Evolutionary conservation across 2,888 invertebrate species (phyloP).

Genomic region (Apoda limacodes): DNA sequence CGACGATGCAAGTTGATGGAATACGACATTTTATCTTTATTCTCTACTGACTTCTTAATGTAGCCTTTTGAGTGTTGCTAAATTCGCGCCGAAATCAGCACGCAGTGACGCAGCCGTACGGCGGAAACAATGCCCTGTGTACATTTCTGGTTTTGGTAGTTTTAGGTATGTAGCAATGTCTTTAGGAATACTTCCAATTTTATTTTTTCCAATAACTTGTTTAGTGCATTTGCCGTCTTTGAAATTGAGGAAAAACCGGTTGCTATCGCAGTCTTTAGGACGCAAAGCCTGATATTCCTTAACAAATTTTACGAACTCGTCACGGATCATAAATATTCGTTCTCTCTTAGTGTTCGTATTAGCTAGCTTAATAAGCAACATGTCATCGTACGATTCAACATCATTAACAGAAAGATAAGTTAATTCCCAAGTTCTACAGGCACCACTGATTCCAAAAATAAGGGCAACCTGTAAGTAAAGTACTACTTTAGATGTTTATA

Average conservation of each 20-base stretch:
- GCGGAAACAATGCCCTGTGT: slow-evolving; percentile 7
- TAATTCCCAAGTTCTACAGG: slow-evolving; percentile 11
- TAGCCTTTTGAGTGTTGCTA: neutral
- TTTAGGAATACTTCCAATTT: slow-evolving; percentile 12
- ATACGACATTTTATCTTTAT: no score
- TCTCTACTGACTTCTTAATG: no score
- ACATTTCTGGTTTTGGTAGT: slow-evolving; percentile 4
- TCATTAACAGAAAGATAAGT: slow-evolving; percentile 9
- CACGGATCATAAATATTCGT: slow-evolving; percentile 7
- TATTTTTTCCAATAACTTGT: slow-evolving; percentile 11
- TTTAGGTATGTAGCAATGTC: slow-evolving; percentile 12
- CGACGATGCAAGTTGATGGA: no score
- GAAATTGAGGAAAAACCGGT: slow-evolving; percentile 13
- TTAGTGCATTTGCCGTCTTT: slow-evolving; percentile 12
- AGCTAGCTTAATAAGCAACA: slow-evolving; percentile 4
- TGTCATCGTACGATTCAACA: slow-evolving; percentile 4
- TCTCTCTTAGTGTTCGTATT: slow-evolving; percentile 8
- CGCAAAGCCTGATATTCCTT: slow-evolving; percentile 11
- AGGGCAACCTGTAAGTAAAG: slow-evolving; percentile 11
- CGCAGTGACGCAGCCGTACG: neutral
- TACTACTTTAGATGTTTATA: no score
- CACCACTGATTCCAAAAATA: slow-evolving; percentile 12
- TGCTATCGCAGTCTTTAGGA: slow-evolving; percentile 4
- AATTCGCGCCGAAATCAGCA: neutral
- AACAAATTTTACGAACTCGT: slow-evolving; percentile 7